phyloP scores from a whole-genome alignment of 2,888 invertebrate species.

The Choristoneura rosaceana region DNA sequence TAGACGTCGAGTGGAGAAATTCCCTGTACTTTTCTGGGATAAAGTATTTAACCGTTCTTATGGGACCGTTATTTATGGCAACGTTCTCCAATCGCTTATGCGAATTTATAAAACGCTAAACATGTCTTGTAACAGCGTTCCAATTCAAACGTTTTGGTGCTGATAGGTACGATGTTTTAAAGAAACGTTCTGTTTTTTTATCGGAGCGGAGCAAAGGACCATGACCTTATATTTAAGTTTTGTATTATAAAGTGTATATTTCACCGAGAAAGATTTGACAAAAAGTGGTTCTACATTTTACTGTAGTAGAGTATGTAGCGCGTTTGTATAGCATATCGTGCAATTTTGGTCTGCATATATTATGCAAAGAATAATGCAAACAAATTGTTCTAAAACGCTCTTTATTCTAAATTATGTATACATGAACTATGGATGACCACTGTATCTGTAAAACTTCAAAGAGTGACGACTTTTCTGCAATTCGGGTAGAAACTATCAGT shows the following conservation, averaged over 20 bases:
- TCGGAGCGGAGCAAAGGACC: neutral
- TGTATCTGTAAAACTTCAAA: neutral
- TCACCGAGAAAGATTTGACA: neutral
- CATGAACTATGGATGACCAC: neutral
- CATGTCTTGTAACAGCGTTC: constrained; percentile 6
- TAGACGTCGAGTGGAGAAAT: constrained; percentile 69
- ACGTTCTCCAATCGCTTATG: constrained; percentile 54
- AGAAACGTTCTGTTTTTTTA: neutral
- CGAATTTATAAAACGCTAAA: constrained; percentile 44
- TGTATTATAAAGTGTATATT: neutral
- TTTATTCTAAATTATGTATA: neutral
- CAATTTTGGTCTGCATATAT: neutral
- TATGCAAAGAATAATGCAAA: neutral
- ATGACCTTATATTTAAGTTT: neutral
- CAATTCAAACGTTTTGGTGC: neutral
- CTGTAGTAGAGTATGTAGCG: too few relatives aligned
- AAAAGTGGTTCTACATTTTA: neutral
- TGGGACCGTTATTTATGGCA: constrained; percentile 64
- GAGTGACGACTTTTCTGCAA: neutral
- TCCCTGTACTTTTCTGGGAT: constrained; percentile 58
- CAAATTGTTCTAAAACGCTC: neutral
- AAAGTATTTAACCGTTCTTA: constrained; percentile 73
- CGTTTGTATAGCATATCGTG: neutral
- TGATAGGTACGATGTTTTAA: neutral
- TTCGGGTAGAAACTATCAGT: too few relatives aligned